Base-by-base conservation (phyloP, 2,113 vertebrate genomes). In the Heptranchias perlo region DNA sequence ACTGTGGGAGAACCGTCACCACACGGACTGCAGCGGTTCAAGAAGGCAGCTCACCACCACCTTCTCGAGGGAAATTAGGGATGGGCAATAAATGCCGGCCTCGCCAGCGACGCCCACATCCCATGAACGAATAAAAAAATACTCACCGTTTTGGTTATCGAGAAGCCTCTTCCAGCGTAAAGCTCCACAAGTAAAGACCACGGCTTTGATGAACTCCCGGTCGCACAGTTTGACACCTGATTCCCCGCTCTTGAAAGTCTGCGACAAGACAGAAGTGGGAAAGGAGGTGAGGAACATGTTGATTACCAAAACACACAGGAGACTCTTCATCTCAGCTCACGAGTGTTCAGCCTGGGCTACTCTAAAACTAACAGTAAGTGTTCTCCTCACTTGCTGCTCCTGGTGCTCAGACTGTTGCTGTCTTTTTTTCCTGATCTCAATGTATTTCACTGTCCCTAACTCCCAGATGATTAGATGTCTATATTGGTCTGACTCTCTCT, bases 171-270 rank as follows among this genome's bases (percentile, higher is more conserved):
- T 97, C 98, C 97, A 97, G 6, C 97, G 97, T 54, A 97, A 97
- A 4, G 98, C 97, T 21, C 99, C 98, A 61, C 99, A 99, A 96
- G 98, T 98, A 96, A 97, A 98, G 94, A 99, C 98, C 67, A 98
- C 97, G 0, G 98, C 98, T 96, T 98, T 97, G 97, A 98, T 98
- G 96, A 98, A 99, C 97, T 98, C 98, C 31, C 98, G 97, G 0
- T 98, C 98, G 94, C 99, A 99, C 89, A 98, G 96, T 96, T 98
- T 98, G 96, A 99, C 97, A 14, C 98, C 97, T 47, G 98, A 97
- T 78, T 98, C 97, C 84, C 96, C 95, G 5, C 96, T 96, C 96
- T 96, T 96, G 96, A 96, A 96, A 87, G 97, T 49, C 23, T 97
- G 96, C 28, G 96, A 96, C 65, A 44, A 69, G 44, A 35, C 65